Percentiles rank a stretch among this genome's conserved stretches.
Evolutionary conservation across 2,888 invertebrate species (phyloP).

Genomic region (Trachelus troglodyta): DNA sequence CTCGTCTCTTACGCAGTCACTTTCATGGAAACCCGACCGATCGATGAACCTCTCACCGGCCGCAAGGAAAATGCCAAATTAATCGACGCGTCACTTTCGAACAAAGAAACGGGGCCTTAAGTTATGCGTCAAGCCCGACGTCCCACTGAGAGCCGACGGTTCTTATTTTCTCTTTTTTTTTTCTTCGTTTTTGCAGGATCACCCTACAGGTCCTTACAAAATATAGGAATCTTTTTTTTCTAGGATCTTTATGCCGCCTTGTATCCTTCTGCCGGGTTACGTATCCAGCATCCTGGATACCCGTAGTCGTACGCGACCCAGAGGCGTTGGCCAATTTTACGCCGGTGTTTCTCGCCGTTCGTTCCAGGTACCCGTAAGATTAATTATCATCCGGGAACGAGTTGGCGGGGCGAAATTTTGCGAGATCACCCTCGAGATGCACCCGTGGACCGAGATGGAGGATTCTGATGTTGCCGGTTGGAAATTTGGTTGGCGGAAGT

Average conservation of each 20-base stretch:
- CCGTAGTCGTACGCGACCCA: neutral
- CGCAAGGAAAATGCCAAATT: conserved; percentile 9
- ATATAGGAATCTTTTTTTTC: too few relatives aligned
- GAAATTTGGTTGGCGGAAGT: too few relatives aligned
- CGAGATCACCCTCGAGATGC: too few relatives aligned
- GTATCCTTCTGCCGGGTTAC: neutral
- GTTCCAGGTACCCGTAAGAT: conserved; percentile 48
- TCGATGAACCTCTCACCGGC: conserved; percentile 4
- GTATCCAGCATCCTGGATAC: neutral
- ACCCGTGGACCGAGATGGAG: too few relatives aligned
- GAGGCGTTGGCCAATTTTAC: conserved; percentile 55
- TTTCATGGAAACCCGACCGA: neutral
- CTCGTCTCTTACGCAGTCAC: neutral
- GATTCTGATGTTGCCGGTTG: too few relatives aligned
- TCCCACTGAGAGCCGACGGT: conserved; percentile 39
- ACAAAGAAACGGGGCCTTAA: conserved; percentile 24
- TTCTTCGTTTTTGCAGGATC: conserved; percentile 44
- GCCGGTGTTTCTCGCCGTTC: conserved; percentile 40
- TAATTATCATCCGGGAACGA: conserved; percentile 31
- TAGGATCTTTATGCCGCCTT: neutral
- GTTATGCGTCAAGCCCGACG: conserved; percentile 36
- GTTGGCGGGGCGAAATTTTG: too few relatives aligned
- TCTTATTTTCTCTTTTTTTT: conserved; percentile 27
- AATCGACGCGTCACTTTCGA: conserved; percentile 30
- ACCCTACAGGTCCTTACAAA: conserved; percentile 24